Percentiles rank a stretch among this genome's conserved stretches.
Conservation (phyloP, 2,797 vertebrate species). For the Eulemur coronatus region DNA sequence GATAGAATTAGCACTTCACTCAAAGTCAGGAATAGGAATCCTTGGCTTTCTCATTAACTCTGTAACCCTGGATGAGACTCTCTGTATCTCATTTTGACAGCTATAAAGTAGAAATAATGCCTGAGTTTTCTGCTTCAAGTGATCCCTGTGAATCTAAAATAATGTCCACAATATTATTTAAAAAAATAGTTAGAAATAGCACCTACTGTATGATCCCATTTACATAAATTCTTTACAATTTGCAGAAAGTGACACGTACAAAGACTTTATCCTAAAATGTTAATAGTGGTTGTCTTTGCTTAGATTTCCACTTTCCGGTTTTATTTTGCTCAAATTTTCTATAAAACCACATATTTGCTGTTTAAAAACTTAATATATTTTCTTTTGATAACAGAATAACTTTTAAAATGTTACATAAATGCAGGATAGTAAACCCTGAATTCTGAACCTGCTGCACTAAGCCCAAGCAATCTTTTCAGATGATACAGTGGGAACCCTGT, state of each 20-base stretch:
- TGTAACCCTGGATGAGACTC: background rate
- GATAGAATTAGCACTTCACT: background rate
- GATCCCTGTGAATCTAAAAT: background rate
- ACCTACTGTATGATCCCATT: background rate
- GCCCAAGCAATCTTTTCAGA: background rate
- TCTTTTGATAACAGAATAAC: background rate
- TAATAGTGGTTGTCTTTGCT: background rate
- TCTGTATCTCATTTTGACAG: background rate
- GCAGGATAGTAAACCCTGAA: background rate
- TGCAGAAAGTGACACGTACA: background rate
- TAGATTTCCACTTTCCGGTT: background rate
- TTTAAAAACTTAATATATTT: background rate
- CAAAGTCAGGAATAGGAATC: background rate
- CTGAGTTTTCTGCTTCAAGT: background rate
- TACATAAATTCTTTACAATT: background rate
- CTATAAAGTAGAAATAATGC: background rate
- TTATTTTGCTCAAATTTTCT: background rate
- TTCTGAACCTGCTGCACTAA: background rate
- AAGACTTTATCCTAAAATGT: background rate
- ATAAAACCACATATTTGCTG: background rate
- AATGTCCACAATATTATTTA: background rate
- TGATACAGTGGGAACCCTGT: fast-evolving
- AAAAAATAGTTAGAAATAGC: background rate
- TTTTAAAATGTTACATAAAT: background rate
- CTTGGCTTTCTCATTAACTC: background rate